phyloP scores from a whole-genome alignment of 2,888 invertebrate genomes.

The Cephus pulcher region DNA sequence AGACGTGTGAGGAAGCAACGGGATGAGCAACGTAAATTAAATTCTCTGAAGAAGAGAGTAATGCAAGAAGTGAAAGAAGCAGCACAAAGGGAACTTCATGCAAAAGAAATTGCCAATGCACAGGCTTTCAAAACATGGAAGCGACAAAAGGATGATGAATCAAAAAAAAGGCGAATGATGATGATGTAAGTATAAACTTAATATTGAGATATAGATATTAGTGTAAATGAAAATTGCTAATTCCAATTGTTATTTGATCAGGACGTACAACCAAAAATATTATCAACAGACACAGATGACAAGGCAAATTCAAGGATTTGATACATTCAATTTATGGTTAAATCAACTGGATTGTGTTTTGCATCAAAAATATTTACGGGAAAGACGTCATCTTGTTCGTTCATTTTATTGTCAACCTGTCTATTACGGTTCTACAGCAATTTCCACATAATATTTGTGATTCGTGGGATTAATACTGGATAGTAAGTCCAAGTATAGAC shows the following conservation, averaged over 20 bases:
- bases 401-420: slow-evolving; percentile 43
- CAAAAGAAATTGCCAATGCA: slow-evolving; percentile 25
- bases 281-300: neutral
- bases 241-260: too few relatives aligned
- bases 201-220: too few relatives aligned
- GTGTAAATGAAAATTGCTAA: too few relatives aligned
- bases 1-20: slow-evolving; percentile 16
- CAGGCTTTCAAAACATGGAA: slow-evolving; percentile 27
- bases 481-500: too few relatives aligned
- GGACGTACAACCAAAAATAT: neutral
- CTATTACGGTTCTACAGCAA: slow-evolving; percentile 30
- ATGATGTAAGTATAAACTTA: slow-evolving; percentile 17
- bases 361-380: slow-evolving; percentile 40
- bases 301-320: neutral
- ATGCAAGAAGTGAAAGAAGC: slow-evolving; percentile 13
- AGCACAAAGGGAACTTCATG: slow-evolving; percentile 13
- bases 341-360: slow-evolving; percentile 39
- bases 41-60: slow-evolving; percentile 16
- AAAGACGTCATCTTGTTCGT: slow-evolving; percentile 36
- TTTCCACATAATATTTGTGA: slow-evolving; percentile 15
- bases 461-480: too few relatives aligned
- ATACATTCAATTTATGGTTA: slow-evolving; percentile 34
- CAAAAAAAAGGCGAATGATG: slow-evolving; percentile 15
- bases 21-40: slow-evolving; percentile 13
- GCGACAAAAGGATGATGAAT: slow-evolving; percentile 21